Conservation (phyloP, 2,888 invertebrate genomes). For the Acanthosoma haemorrhoidale region DNA sequence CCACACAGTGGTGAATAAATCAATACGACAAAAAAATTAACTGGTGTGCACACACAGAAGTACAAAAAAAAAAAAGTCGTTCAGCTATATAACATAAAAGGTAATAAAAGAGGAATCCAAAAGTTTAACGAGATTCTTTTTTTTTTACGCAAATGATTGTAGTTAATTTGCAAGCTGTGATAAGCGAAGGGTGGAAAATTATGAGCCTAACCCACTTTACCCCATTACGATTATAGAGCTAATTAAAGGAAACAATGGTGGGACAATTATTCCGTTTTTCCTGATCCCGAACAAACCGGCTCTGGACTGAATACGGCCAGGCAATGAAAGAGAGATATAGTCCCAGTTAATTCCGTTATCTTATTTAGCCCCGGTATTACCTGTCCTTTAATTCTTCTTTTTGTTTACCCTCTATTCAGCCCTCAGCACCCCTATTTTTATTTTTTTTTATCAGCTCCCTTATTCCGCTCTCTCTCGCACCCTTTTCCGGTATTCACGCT, state of each 20-base stretch:
- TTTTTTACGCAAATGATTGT: too few species aligned
- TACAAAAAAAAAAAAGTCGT: too few species aligned
- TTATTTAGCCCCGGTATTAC: slow-evolving; percentile 1
- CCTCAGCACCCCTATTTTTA: background rate
- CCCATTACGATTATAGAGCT: slow-evolving; percentile 18
- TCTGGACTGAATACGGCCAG: background rate
- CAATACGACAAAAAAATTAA: too few species aligned
- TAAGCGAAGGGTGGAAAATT: background rate
- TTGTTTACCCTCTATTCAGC: background rate
- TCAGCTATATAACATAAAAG: too few species aligned
- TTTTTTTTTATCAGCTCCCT: background rate
- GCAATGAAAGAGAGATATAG: background rate
- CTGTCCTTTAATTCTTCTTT: slow-evolving; percentile 1
- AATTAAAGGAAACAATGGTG: slow-evolving; percentile 1
- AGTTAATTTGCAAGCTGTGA: background rate
- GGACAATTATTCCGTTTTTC: slow-evolving; percentile 14
- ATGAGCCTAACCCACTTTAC: background rate
- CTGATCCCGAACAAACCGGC: background rate
- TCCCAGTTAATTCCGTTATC: slow-evolving; percentile 8
- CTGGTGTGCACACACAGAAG: too few species aligned
- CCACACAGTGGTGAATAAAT: too few species aligned
- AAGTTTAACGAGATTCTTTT: too few species aligned
- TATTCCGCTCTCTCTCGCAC: too few species aligned
- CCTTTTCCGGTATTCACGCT: too few species aligned
- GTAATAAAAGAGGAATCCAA: too few species aligned